Evolutionary conservation across 1,140 invertebrate genomes (phyloP), one percentile per base, ranked within the genome.

Genomic region (Aleiodes sp.): DNA sequence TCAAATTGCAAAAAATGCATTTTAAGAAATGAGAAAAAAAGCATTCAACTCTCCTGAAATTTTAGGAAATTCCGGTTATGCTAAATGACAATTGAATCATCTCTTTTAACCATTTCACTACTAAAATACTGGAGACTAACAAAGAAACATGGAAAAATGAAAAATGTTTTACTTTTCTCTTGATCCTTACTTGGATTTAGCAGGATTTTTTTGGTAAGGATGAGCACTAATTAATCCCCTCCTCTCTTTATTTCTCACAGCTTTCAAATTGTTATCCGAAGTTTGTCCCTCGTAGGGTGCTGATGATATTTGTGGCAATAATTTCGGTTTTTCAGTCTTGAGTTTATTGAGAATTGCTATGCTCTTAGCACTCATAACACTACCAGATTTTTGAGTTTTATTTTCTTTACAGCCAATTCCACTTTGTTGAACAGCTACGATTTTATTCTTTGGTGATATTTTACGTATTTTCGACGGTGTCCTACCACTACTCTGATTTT

Each of bases 281-380:
- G n/a, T n/a, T n/a, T n/a, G n/a, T n/a, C 56, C 60, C 12, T 62
- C 39, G 8, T 33, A 28, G 8, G 12, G 4, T 29, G 31, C 16
- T 9, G 39, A 65, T 8, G 70, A 28, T 8, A 65, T 41, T 35
- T 52, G 41, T 16, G 57, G 69, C 8, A 74, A 57, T 7, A 67
- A 68, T 26, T 74, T 80, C 28, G 75, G 29, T 21, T 66, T 75
- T 4, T 80, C 76, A 52, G 65, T 72, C 57, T 83, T 85, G 2
- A 86, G 33, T 69, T 79, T 85, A 70, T 86, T 85, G 26, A 85
- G 60, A 74, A 85, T 82, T 14, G 81, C 80, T 2, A 85, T 68
- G 69, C 78, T 84, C 57, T 83, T 86, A 1, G 79, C 81, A 26
- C 77, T 84, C 77, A 85, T 83, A 4, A 76, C 72, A 9, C 67